Evolutionary conservation across 2,113 vertebrate genomes (phyloP), one percentile per base, ranked within the genome.

Genomic region (Conger conger): DNA sequence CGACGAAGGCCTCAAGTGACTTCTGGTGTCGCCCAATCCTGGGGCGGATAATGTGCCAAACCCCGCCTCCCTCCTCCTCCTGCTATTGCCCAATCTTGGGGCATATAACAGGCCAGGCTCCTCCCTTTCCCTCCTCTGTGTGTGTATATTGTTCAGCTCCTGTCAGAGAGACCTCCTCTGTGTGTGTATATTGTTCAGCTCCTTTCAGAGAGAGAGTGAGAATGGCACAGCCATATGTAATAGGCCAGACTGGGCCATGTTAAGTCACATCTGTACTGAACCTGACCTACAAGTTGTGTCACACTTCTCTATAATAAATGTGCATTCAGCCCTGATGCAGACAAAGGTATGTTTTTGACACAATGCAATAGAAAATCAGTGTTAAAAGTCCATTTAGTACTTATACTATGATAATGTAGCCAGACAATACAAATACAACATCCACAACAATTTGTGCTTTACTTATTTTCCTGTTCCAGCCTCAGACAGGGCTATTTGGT

Each of bases 1-100:
- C 60, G 98, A 99, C 35, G 98, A 99, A 91, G 95, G 94, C 92
- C 96, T 97, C 81, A 99, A 98, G 95, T 98, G 96, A 97, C 81
- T 0, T 35, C 89, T 79, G 30, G 16, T 36, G 54, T 85, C 83
- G 53, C 80, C 0, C 8, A 78, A 36, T 16, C 11, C 7, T 42
- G 76, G 17, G 73, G n/a, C 82, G 91, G 90, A 92, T 92, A 78
- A 86, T 88, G 89, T 94, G 92, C 92, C 93, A 90, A 92, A 89
- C 86, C 91, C 78, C 68, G 82, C 37, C 82, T 73, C 87, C 90
- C 92, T 91, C 88, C 84, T 7, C 85, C 13, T 83, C 80, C 89
- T 79, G n/a, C 13, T 36, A 54, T 85, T 82, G 50, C 79, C 0
- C 8, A 78, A 38, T 17, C 11, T 6, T 53, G 79, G 18, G 68